These are phyloP conservation scores for Oryzias woworae DNA, from an alignment of 2,113 vertebrate genomes.

Conservation along the genomic window DNA sequence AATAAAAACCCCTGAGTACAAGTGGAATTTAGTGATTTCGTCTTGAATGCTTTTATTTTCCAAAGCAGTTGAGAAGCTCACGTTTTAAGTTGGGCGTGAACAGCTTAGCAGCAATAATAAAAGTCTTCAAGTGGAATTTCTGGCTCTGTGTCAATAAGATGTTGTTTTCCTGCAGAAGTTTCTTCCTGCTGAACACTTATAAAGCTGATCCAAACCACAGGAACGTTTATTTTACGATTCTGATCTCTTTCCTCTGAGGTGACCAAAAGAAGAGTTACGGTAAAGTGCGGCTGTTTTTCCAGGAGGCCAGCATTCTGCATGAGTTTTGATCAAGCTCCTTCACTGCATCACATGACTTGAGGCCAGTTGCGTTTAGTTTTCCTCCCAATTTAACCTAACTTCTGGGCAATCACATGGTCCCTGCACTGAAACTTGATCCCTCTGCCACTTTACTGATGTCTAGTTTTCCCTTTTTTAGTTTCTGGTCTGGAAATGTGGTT, in stretches of 20 bases:
- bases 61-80: background rate
- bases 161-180: conserved; percentile 45
- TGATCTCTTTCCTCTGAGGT: too few species aligned
- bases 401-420: conserved; percentile 40
- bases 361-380: conserved; percentile 35
- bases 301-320: background rate
- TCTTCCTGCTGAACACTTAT: conserved; percentile 5
- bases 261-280: too few species aligned
- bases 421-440: conserved; percentile 17
- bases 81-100: conserved; percentile 27
- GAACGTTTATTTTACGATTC: too few species aligned
- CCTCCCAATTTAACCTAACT: conserved; percentile 31
- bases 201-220: too few species aligned
- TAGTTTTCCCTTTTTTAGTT: conserved; percentile 25
- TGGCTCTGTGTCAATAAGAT: conserved; percentile 58
- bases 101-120: conserved; percentile 36
- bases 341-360: conserved; percentile 34
- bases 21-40: background rate
- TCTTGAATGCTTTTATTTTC: background rate
- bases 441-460: conserved; percentile 34
- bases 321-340: conserved; percentile 14
- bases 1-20: too few species aligned
- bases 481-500: conserved; percentile 23
- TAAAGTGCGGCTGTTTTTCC: too few species aligned
- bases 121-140: conserved; percentile 67